A percentile compares a stretch with the other conserved stretches of the same genome.
Evolutionary conservation across 2,888 invertebrate genomes (phyloP).

Genomic region (Standfussiana lucernea): DNA sequence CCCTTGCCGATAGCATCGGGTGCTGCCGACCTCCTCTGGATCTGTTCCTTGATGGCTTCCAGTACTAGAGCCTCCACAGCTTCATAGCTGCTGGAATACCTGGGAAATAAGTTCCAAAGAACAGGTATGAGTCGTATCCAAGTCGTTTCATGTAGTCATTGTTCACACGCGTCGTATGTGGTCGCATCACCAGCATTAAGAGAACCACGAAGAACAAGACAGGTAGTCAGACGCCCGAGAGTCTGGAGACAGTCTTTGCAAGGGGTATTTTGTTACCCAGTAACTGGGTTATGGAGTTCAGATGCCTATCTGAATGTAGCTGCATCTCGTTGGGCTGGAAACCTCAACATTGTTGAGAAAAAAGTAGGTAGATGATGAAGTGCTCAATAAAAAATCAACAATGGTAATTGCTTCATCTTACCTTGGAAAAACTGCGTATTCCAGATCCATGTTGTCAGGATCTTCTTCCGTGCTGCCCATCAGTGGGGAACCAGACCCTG

Average conservation of each 20-base stretch:
- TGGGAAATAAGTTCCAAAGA: conserved; percentile 53
- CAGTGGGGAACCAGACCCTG: conserved; percentile 88
- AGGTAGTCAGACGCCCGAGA: neutral
- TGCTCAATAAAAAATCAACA: neutral
- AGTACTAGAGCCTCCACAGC: conserved; percentile 95
- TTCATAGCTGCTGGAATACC: conserved; percentile 90
- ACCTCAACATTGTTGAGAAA: neutral
- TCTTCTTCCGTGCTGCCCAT: conserved; percentile 90
- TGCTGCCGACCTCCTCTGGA: conserved; percentile 94
- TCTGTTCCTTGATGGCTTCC: conserved; percentile 96
- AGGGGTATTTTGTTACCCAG: neutral
- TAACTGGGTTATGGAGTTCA: neutral
- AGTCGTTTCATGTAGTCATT: neutral
- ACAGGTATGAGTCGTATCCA: neutral
- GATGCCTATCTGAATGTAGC: too few relatives aligned
- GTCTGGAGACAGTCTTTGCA: neutral
- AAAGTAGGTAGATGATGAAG: neutral
- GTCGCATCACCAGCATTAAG: neutral
- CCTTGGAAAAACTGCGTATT: conserved; percentile 88
- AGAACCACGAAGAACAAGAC: neutral
- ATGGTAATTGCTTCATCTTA: conserved; percentile 65
- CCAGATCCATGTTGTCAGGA: conserved; percentile 91
- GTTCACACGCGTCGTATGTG: too few relatives aligned
- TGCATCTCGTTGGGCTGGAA: neutral
- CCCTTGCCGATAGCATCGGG: conserved; percentile 97